Evolutionary conservation across 2,888 invertebrate genomes (phyloP).

Genomic region (Noctua comes): DNA sequence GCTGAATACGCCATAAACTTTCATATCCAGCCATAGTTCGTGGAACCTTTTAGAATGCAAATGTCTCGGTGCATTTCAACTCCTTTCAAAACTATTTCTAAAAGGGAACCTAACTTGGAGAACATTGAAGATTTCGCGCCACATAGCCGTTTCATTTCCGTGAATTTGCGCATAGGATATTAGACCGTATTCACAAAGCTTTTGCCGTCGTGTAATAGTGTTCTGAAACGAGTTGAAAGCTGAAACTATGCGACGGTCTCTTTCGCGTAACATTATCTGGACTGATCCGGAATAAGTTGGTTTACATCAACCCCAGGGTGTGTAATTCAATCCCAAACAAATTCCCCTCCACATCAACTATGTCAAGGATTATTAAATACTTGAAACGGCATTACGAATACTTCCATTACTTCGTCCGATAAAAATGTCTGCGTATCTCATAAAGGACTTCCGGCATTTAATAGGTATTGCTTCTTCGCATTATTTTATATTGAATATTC

Average conservation of each 20-base stretch:
- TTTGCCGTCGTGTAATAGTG: conserved; percentile 67
- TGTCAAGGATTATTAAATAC: conserved; percentile 60
- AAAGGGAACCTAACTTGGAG: conserved; percentile 79
- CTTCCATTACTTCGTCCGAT: conserved; percentile 36
- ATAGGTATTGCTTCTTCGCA: conserved; percentile 31
- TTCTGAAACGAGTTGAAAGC: conserved; percentile 62
- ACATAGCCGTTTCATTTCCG: conserved; percentile 77
- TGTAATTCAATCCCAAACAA: conserved; percentile 64
- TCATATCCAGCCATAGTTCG: conserved; percentile 75
- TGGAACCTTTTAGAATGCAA: conserved; percentile 85
- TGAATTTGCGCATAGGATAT: conserved; percentile 75
- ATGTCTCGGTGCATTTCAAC: conserved; percentile 84
- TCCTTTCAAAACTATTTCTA: conserved; percentile 85
- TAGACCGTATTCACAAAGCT: conserved; percentile 70
- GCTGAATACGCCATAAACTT: conserved; percentile 78
- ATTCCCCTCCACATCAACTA: conserved; percentile 54
- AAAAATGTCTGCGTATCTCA: conserved; percentile 35
- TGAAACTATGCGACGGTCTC: conserved; percentile 62
- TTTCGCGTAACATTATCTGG: conserved; percentile 47
- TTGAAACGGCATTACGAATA: conserved; percentile 58
- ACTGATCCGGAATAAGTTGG: conserved; percentile 50
- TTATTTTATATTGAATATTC: conserved; percentile 1
- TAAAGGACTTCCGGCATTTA: conserved; percentile 35
- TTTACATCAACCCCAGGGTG: conserved; percentile 41
- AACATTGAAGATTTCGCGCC: conserved; percentile 80